These are phyloP conservation scores for Masnerella sp. DNA, from an alignment of 2,888 invertebrate genomes.

Conservation along the genomic window DNA sequence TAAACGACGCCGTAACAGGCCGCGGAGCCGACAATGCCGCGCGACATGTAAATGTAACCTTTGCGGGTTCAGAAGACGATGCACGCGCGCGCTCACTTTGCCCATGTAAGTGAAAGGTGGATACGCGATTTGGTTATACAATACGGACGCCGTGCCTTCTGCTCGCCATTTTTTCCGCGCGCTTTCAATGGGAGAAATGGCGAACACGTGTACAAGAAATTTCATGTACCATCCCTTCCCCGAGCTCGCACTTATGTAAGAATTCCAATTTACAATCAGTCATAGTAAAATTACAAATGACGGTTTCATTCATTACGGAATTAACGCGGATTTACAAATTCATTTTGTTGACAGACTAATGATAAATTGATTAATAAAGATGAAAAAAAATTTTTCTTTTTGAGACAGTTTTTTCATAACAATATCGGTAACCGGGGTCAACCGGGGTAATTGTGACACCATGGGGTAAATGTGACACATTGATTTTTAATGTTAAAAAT, in stretches of 20 bases:
- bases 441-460: too few relatives aligned
- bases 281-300: neutral
- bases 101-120: constrained; percentile 60
- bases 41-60: constrained; percentile 71
- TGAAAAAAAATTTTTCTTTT: too few relatives aligned
- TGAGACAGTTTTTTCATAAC: too few relatives aligned
- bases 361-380: neutral
- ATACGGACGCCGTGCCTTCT: constrained; percentile 30
- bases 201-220: constrained; percentile 39
- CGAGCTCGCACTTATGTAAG: constrained; percentile 3
- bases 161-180: constrained; percentile 25
- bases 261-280: neutral
- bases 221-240: constrained; percentile 7
- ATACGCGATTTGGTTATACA: constrained; percentile 47
- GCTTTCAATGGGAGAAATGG: constrained; percentile 44
- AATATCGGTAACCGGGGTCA: too few relatives aligned
- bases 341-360: neutral
- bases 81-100: constrained; percentile 59
- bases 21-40: constrained; percentile 60
- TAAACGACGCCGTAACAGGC: constrained; percentile 52
- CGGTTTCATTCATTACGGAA: neutral
- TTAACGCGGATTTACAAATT: neutral
- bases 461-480: too few relatives aligned
- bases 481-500: too few relatives aligned
- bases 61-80: constrained; percentile 62